Conservation (phyloP, 2,113 vertebrate species). For the Marcusenius ussheri region DNA sequence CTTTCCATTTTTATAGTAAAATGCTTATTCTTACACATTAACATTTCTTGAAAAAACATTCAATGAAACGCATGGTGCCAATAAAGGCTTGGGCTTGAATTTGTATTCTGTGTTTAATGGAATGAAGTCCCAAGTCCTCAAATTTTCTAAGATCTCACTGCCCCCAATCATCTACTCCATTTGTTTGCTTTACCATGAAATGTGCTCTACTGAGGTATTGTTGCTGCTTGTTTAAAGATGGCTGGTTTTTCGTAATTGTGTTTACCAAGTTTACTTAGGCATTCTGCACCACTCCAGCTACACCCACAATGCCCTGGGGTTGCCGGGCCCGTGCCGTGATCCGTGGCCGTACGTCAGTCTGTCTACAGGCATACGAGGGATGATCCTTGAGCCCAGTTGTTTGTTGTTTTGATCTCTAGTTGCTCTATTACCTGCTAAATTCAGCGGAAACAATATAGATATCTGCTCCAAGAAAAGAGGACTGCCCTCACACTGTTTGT, state of each 20-base stretch:
- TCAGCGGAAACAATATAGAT: slow-evolving; percentile 19
- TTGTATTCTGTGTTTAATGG: background rate
- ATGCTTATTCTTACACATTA: background rate
- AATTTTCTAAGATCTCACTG: background rate
- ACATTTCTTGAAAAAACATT: background rate
- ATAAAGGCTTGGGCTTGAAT: background rate
- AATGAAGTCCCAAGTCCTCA: background rate
- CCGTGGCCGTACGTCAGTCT: background rate
- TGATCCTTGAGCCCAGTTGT: background rate
- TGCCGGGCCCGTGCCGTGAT: background rate
- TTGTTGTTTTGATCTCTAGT: slow-evolving; percentile 12
- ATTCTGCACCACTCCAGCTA: background rate
- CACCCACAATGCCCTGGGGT: background rate
- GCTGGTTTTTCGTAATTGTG: background rate
- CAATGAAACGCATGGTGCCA: background rate
- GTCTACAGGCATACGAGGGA: background rate
- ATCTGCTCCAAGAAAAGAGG: slow-evolving; percentile 9
- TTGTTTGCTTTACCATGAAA: background rate
- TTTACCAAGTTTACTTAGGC: background rate
- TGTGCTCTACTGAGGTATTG: background rate
- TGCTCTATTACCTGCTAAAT: slow-evolving; percentile 26
- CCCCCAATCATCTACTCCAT: background rate
- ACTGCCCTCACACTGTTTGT: slow-evolving; percentile 29
- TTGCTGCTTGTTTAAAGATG: background rate
- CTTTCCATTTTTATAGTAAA: background rate